A percentile compares a stretch with the other conserved stretches of the same genome.
Conservation (phyloP, 2,888 invertebrate genomes). For the Apamea monoglypha region DNA sequence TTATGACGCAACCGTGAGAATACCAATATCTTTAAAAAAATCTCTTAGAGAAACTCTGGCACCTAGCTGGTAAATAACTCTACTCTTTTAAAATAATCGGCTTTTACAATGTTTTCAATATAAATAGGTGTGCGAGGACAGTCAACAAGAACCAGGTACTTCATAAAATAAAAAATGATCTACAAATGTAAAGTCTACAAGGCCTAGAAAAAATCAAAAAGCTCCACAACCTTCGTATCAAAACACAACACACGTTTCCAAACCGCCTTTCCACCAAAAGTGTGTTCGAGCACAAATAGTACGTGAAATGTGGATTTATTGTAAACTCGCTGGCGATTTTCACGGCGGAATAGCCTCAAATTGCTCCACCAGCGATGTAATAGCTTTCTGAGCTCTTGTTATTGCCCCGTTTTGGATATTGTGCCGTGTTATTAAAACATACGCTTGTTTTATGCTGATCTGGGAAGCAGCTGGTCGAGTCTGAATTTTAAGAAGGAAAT, state of each 20-base stretch:
- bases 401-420: constrained; percentile 73
- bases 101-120: too few species aligned
- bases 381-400: constrained; percentile 75
- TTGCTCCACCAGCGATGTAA: constrained; percentile 71
- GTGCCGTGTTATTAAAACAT: constrained; percentile 68
- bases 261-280: not conserved
- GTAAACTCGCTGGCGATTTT: constrained; percentile 74
- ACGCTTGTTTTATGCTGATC: constrained; percentile 59
- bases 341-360: constrained; percentile 72
- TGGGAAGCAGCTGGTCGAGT: constrained; percentile 34
- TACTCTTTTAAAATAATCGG: too few species aligned
- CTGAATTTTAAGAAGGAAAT: constrained; percentile 35
- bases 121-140: too few species aligned
- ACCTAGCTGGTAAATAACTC: too few species aligned
- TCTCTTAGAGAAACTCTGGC: too few species aligned
- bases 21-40: too few species aligned
- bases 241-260: constrained; percentile 32
- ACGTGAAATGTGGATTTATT: constrained; percentile 70
- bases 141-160: not conserved
- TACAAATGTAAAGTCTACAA: too few species aligned
- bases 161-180: too few species aligned
- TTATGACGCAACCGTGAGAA: too few species aligned
- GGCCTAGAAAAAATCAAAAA: not conserved
- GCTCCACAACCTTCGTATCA: constrained; percentile 5
- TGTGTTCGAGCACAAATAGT: constrained; percentile 66